Percentiles rank a stretch among this genome's conserved stretches.
phyloP scores from a whole-genome alignment of 2,888 invertebrate species.

The Drosophila seclusa region DNA sequence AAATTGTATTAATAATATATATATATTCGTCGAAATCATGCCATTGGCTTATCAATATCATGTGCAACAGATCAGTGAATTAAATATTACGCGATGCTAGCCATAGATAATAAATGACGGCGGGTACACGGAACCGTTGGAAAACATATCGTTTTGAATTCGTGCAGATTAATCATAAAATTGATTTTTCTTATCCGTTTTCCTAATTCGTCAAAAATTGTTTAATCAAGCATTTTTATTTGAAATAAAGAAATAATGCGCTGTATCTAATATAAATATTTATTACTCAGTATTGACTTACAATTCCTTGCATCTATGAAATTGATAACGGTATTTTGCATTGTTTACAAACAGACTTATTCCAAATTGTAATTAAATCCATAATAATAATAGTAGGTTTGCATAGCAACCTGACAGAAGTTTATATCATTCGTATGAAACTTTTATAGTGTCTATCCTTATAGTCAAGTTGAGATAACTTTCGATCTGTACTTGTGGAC shows the following conservation, averaged over 20 bases:
- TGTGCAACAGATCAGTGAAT: conserved; percentile 15
- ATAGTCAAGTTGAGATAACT: background rate
- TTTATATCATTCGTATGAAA: background rate
- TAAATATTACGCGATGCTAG: conserved; percentile 31
- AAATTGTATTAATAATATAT: conserved; percentile 1
- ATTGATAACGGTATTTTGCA: background rate
- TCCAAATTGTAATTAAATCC: background rate
- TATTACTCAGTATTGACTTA: background rate
- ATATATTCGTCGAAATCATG: conserved; percentile 14
- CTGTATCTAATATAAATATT: background rate
- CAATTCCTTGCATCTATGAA: background rate
- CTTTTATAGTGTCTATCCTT: background rate
- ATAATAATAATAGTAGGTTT: background rate
- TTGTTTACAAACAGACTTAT: background rate
- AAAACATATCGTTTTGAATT: background rate
- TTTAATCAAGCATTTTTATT: background rate
- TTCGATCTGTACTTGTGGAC: background rate
- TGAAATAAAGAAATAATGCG: background rate
- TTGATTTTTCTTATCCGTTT: background rate
- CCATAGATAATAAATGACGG: conserved; percentile 7
- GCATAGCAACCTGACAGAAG: background rate
- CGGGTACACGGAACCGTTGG: background rate
- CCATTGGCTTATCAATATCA: conserved; percentile 43
- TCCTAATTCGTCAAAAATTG: background rate
- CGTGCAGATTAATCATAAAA: background rate